Evolutionary conservation across 1,140 invertebrate species (phyloP).

Genomic region (Hycleus cichorii): DNA sequence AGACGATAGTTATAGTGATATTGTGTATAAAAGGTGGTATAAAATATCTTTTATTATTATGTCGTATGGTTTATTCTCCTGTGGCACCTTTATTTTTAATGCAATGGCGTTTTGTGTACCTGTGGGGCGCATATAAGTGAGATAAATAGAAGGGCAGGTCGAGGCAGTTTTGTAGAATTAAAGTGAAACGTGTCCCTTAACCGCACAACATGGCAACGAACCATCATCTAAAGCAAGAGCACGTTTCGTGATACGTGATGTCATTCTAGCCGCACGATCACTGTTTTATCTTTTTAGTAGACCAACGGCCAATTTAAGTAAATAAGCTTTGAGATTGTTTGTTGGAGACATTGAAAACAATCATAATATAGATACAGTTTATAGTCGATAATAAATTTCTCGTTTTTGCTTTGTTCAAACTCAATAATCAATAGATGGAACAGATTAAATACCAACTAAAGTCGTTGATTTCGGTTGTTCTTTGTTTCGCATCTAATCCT

Average conservation of each 20-base stretch:
- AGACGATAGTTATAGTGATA: too few species aligned
- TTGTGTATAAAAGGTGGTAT: neutral
- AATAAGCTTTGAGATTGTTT: slow-evolving; percentile 13
- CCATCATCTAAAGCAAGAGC: slow-evolving; percentile 25
- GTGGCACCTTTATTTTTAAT: slow-evolving; percentile 23
- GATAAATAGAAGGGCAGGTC: slow-evolving; percentile 31
- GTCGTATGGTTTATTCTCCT: slow-evolving; percentile 13
- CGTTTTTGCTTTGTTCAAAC: too few species aligned
- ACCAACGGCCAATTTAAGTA: slow-evolving; percentile 14
- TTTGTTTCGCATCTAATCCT: neutral
- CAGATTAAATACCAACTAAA: too few species aligned
- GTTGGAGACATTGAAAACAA: slow-evolving; percentile 5
- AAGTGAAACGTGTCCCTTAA: slow-evolving; percentile 33
- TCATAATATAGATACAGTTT: neutral
- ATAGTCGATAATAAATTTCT: too few species aligned
- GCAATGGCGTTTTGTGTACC: slow-evolving; percentile 4
- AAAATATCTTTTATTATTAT: slow-evolving; percentile 23
- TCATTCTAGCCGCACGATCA: slow-evolving; percentile 22
- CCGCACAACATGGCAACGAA: slow-evolving; percentile 21
- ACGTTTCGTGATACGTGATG: slow-evolving; percentile 33
- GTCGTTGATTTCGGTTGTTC: too few species aligned
- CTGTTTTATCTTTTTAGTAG: slow-evolving; percentile 11
- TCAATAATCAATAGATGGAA: too few species aligned
- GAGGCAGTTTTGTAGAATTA: slow-evolving; percentile 26
- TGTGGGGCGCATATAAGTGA: slow-evolving; percentile 28